Base-by-base conservation (phyloP, 1,140 invertebrate species). In the Sitodiplosis mosellana region DNA sequence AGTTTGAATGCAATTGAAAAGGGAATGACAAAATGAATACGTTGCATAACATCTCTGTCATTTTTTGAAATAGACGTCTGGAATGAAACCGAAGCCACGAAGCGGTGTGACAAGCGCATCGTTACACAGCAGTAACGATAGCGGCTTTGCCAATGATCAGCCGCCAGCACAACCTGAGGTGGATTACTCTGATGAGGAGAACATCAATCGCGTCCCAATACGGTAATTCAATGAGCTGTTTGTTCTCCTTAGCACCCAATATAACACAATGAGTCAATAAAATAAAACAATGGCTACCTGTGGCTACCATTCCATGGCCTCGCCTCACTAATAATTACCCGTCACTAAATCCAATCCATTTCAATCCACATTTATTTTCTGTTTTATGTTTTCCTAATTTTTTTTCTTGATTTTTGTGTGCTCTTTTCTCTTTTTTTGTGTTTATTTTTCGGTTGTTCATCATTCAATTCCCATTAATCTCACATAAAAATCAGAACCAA, bases 111-210 rank as follows among this genome's bases (percentile, higher is more conserved):
- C 76, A 44, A 80, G 80, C 58, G 81, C 82, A 10, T 85, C 82
- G 18, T 72, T 88, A 46, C 84, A 90, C 61, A 87, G 83, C 60
- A 89, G 85, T 59, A 90, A 89, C 65, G 87, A 90, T 66, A 88
- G 85, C 55, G 87, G 86, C 20, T 89, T 90, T 59, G 87, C 84
- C 56, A 90, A 89, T 57, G 87, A 87, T 58, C n/a, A 61, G 46
- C 81, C 84, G 10, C 83, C 86, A 3, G 81, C 83, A 18, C 83
- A 87, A 56, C 86, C 87, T 1, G 85, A 89, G 65, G 76, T 88
- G 51, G 86, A 89, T 64, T 89, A 89, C 62, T 88, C 84, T 37
- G 86, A 90, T 58, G 85, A 89, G 65, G 86, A 90, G 55, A 79
- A 78, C 51, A 60, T 73, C 52, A 68, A 71, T 47, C 73, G 76